Percentiles rank a stretch among this genome's conserved stretches.
Conservation (phyloP, 2,797 vertebrate species). For the Sarcophilus harrisii region DNA sequence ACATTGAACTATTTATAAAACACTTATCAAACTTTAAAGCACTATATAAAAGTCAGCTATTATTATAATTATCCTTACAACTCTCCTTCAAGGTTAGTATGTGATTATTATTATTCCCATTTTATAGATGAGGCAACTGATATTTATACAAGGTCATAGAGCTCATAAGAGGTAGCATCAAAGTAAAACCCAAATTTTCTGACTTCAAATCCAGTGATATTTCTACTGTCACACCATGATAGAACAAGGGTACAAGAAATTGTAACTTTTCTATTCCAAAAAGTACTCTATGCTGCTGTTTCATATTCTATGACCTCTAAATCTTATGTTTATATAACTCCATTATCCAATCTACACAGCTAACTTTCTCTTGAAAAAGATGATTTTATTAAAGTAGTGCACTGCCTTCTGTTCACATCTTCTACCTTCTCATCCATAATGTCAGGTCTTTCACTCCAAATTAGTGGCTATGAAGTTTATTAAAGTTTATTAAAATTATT, state of each 20-base stretch:
- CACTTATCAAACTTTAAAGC: neutral
- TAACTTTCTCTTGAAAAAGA: constrained; percentile 26
- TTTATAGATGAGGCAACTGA: neutral
- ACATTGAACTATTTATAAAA: neutral
- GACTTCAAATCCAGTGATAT: neutral
- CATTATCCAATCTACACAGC: neutral
- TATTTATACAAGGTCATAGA: neutral
- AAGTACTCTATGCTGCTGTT: neutral
- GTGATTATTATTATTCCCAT: neutral
- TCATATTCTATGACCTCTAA: neutral
- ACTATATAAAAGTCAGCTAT: neutral
- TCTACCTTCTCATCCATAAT: too few species aligned
- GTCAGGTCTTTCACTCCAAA: too few species aligned
- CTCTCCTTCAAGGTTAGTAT: neutral
- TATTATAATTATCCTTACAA: neutral
- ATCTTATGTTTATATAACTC: constrained; percentile 33
- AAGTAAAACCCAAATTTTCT: neutral
- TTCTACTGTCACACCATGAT: neutral
- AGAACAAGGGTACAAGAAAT: neutral
- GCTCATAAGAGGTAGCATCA: neutral
- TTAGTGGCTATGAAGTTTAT: too few species aligned
- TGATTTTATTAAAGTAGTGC: too few species aligned
- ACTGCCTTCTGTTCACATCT: too few species aligned
- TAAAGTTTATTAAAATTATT: neutral
- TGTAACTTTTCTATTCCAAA: neutral